Evolutionary conservation across 92 coral and sea anemone species (phyloP), one percentile per base, ranked within the genome.

Genomic region (Zoanthus sociatus): DNA sequence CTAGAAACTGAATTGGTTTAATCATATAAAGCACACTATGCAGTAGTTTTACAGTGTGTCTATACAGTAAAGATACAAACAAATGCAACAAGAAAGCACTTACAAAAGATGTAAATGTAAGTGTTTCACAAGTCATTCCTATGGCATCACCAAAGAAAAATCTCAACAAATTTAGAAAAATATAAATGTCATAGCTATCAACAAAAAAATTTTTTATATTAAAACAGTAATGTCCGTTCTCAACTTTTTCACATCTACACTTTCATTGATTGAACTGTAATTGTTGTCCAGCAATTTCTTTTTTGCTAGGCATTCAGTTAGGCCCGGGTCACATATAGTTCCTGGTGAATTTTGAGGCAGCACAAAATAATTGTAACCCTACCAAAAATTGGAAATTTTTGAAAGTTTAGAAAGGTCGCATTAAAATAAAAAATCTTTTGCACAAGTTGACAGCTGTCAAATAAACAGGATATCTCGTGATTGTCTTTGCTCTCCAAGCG

Each of bases 241-340:
- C 42, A 68, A 68, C 73, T 26, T 68, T 68, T 68, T 10, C 73
- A 68, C 26, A 26, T 30, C 73, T n/a, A 26, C 73, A 68, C 73
- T 68, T 68, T 68, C 73, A 68, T 68, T 68, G 42, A 68, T 68
- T 18, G 73, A 68, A 68, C 73, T 15, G 73, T 68, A 68, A 18
- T 13, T 5, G 44, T 68, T 68, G 73, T 20, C 21, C 73, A 68
- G 26, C 42, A 68, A 26, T 48, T 48, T 48, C 42, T 68, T 68
- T 68, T 30, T 68, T 68, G 44, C 73, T 26, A 68, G 37, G 42
- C 73, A 68, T 68, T 20, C 73, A 15, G 42, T 26, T 26, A 26
- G 26, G 26, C 26, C 26, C 26, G 26, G 26, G 26, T 26, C 26
- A 0, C 26, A 26, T 26, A 26, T 26, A 26, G 26, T 26, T 26